These are phyloP conservation scores for Champsocephalus esox DNA, from an alignment of 2,797 vertebrate genomes.

Conservation along the genomic window DNA sequence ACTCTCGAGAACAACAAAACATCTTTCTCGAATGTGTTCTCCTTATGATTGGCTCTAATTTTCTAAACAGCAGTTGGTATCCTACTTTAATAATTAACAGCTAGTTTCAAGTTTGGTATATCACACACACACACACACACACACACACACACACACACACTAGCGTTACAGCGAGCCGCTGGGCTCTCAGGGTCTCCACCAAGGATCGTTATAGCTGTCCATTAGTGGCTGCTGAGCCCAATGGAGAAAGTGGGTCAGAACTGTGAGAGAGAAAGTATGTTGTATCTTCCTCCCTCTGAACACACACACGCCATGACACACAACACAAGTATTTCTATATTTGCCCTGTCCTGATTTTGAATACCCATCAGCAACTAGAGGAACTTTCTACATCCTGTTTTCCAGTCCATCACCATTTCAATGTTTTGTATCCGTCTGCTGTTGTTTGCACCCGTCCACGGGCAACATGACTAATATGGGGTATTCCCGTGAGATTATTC, in stretches of 20 bases:
- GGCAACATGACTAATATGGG: not conserved
- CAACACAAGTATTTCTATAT: conserved; percentile 37
- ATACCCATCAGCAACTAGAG: conserved; percentile 25
- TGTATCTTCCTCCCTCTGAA: conserved; percentile 37
- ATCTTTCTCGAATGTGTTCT: too few species aligned
- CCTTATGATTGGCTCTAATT: too few species aligned
- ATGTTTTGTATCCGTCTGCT: conserved; percentile 26
- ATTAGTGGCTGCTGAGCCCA: conserved; percentile 75
- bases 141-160: too few species aligned
- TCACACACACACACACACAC: too few species aligned
- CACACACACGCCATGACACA: conserved; percentile 29
- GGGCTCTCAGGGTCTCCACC: conserved; percentile 69
- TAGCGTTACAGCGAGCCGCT: conserved; percentile 10
- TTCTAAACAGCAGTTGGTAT: too few species aligned
- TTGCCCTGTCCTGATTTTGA: conserved; percentile 31
- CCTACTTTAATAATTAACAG: not conserved
- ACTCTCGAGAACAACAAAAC: too few species aligned
- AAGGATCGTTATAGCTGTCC: conserved; percentile 80
- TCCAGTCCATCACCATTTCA: conserved; percentile 4
- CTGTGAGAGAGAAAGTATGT: conserved; percentile 53
- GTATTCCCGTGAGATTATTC: conserved; percentile 4
- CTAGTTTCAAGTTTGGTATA: conserved; percentile 2
- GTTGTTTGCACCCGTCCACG: conserved; percentile 18
- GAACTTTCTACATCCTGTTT: not conserved
- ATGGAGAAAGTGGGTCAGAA: conserved; percentile 83